Conservation (phyloP, 1,140 invertebrate species). For the Magallana angulata region DNA sequence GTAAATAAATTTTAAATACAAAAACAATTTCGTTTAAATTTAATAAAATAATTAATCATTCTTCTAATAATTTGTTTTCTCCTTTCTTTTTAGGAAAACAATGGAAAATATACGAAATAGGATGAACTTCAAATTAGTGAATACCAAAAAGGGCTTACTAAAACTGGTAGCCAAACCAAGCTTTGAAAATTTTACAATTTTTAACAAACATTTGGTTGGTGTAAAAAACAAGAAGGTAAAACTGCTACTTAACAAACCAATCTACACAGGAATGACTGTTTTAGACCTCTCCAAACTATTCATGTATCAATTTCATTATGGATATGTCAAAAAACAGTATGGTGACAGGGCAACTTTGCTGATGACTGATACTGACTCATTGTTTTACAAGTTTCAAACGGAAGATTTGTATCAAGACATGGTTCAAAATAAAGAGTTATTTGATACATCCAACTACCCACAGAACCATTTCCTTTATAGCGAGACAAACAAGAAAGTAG, state of each 20-base stretch:
- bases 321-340: constrained; percentile 59
- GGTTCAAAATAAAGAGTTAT: constrained; percentile 55
- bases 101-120: constrained; percentile 77
- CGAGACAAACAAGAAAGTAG: no score
- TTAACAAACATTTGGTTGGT: constrained; percentile 53
- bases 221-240: constrained; percentile 58
- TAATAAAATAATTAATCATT: no score
- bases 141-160: constrained; percentile 50
- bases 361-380: constrained; percentile 80
- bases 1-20: constrained; percentile 57
- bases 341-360: constrained; percentile 67
- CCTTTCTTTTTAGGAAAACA: constrained; percentile 73
- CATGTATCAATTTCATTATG: no score
- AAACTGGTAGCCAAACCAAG: constrained; percentile 72
- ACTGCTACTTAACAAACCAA: constrained; percentile 64
- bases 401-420: constrained; percentile 62
- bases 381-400: neutral
- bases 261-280: constrained; percentile 51
- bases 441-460: no score
- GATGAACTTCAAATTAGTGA: constrained; percentile 58
- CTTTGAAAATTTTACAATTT: constrained; percentile 64
- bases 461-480: no score
- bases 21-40: no score
- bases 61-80: no score
- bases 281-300: no score